Evolutionary conservation across 2,888 invertebrate genomes (phyloP), one percentile per base, ranked within the genome.

Genomic region (Tryphoninae sp.): DNA sequence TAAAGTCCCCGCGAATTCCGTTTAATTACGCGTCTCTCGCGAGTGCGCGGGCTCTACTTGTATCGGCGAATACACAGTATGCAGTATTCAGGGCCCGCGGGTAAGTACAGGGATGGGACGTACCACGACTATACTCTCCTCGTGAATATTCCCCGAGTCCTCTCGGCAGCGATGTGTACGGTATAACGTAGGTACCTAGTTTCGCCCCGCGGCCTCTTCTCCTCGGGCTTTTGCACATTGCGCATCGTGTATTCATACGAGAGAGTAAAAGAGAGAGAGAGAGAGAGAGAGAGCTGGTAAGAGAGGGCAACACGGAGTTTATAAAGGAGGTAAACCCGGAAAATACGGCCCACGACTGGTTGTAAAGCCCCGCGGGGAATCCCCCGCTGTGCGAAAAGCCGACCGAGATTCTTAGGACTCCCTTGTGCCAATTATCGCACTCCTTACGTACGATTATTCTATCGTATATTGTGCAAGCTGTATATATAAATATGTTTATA

Each of bases 311-410:
- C 55, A 1, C 19, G 22, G 16, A 13, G 55, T 55, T 62, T 69
- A 51, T 9, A 64, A 33, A 26, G 45, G 53, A 72, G 59, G 82
- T 65, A 81, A 81, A 75, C 69, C 76, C 80, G 84, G 83, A 84
- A 86, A 86, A 87, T 87, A 87, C 84, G 80, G 74, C 73, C 61
- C 69, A 74, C 69, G 75, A 82, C 80, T 80, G 76, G 86, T 85
- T 87, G 86, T 87, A 87, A 87, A 87, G 78, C 79, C 85, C 81
- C 84, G 79, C 69, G 67, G 79, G 82, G 72, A 77, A 74, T 79
- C 87, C 58, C 65, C 86, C 79, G 87, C 86, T 85, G 87, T 45
- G 86, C 80, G 86, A 79, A 85, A 84, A 86, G 82, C 71, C 85
- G 71, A 83, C 85, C 76, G 73, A 72, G 72, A 79, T 79, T 79